A percentile compares a stretch with the other conserved stretches of the same genome.
These are phyloP conservation scores for Rhynchophorus ferrugineus DNA, from an alignment of 1,140 invertebrate species.

Conservation along the genomic window DNA sequence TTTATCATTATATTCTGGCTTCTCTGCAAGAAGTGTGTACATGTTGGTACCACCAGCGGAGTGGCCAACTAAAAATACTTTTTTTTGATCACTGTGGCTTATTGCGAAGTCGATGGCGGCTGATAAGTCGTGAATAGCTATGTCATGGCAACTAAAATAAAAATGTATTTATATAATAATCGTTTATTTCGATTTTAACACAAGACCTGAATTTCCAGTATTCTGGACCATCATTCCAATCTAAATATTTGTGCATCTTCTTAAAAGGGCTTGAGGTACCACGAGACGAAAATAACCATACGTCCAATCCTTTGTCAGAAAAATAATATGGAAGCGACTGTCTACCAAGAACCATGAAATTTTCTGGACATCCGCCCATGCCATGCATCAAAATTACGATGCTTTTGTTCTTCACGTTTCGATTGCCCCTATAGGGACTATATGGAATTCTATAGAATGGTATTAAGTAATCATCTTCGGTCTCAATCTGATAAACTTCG, in stretches of 20 bases:
- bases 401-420: not conserved
- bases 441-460: not conserved
- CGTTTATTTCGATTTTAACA: too few species aligned
- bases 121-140: constrained; percentile 51
- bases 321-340: not conserved
- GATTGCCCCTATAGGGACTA: not conserved
- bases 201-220: not conserved
- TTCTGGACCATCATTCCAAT: not conserved
- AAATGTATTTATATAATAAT: too few species aligned
- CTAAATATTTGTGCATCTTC: not conserved
- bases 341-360: not conserved
- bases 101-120: constrained; percentile 51
- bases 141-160: constrained; percentile 29
- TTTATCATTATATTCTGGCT: constrained; percentile 49
- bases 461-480: not conserved
- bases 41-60: constrained; percentile 51
- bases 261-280: not conserved
- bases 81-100: constrained; percentile 40
- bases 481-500: not conserved
- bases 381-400: not conserved
- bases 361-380: not conserved
- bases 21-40: constrained; percentile 41
- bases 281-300: not conserved
- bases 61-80: constrained; percentile 50
- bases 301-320: not conserved